phyloP scores from a whole-genome alignment of 2,888 invertebrate species.

The Patella caerulea region DNA sequence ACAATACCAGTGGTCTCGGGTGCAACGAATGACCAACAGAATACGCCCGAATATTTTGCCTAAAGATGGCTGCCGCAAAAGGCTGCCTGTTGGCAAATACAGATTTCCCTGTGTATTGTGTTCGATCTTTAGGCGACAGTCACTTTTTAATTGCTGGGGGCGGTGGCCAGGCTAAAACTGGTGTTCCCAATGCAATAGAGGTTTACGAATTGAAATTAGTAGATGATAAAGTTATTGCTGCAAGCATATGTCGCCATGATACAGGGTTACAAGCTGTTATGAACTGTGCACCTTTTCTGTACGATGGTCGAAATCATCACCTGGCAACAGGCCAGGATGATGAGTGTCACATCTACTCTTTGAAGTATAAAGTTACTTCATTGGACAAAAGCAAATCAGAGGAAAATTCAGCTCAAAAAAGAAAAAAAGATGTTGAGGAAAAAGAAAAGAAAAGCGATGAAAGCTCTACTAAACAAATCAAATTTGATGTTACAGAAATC shows the following conservation, averaged over 20 bases:
- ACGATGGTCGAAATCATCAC: slow-evolving; percentile 81
- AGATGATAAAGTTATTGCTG: slow-evolving; percentile 86
- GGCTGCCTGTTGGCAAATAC: slow-evolving; percentile 59
- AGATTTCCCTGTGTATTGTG: slow-evolving; percentile 86
- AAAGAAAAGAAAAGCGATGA: slow-evolving; percentile 12
- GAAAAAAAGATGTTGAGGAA: slow-evolving; percentile 39
- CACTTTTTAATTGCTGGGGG: slow-evolving; percentile 97
- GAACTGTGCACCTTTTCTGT: slow-evolving; percentile 84
- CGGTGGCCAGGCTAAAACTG: slow-evolving; percentile 96
- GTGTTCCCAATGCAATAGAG: slow-evolving; percentile 97
- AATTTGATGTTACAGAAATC: slow-evolving; percentile 68
- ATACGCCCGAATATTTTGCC: slow-evolving; percentile 19
- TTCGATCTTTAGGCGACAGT: slow-evolving; percentile 90
- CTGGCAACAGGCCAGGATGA: slow-evolving; percentile 93
- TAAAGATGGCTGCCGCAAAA: slow-evolving; percentile 59
- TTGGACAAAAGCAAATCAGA: slow-evolving; percentile 29
- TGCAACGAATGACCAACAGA: slow-evolving; percentile 8
- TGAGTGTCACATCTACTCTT: slow-evolving; percentile 73
- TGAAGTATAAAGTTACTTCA: slow-evolving; percentile 66
- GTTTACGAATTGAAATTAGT: slow-evolving; percentile 88
- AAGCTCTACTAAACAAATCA: slow-evolving; percentile 56
- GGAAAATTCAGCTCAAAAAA: neutral
- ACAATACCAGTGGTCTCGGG: too few relatives aligned
- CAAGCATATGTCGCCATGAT: slow-evolving; percentile 90
- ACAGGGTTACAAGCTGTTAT: slow-evolving; percentile 83